phyloP scores from a whole-genome alignment of 2,888 invertebrate species.

The Agrochola lychnidis region DNA sequence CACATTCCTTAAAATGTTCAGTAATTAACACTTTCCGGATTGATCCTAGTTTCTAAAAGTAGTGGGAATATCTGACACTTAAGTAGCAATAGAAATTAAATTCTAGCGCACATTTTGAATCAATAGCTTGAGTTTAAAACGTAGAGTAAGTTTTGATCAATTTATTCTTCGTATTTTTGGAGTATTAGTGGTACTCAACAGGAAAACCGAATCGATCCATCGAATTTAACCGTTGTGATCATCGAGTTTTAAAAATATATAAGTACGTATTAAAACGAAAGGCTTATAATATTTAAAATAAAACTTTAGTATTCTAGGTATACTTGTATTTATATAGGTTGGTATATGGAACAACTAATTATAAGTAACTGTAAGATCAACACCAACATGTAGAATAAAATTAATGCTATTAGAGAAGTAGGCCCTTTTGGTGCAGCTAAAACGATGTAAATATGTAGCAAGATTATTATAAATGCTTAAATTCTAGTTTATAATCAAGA shows the following conservation, averaged over 20 bases:
- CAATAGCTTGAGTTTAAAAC: not conserved
- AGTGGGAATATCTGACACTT: conserved; percentile 49
- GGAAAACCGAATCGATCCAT: not conserved
- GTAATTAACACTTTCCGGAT: not conserved
- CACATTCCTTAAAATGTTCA: not conserved
- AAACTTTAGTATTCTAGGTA: not conserved
- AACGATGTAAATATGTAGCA: conserved; percentile 24
- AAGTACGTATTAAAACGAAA: conserved; percentile 4
- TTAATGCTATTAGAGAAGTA: not conserved
- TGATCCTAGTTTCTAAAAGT: not conserved
- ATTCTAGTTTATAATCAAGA: not conserved
- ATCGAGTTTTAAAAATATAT: conserved; percentile 1
- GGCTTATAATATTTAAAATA: conserved; percentile 1
- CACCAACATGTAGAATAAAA: conserved; percentile 32
- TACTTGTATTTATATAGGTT: not conserved
- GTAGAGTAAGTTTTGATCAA: conserved; percentile 11
- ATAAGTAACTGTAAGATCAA: conserved; percentile 45
- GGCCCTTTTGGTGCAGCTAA: conserved; percentile 42
- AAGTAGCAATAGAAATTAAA: conserved; percentile 3
- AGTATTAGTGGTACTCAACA: not conserved
- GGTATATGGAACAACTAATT: conserved; percentile 3
- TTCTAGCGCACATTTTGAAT: conserved; percentile 5
- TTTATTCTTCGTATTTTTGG: conserved; percentile 13
- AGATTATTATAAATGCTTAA: not conserved
- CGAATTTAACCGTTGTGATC: conserved; percentile 8